Base-by-base conservation (phyloP, 2,113 vertebrate genomes). In the Leuciscus idus region DNA sequence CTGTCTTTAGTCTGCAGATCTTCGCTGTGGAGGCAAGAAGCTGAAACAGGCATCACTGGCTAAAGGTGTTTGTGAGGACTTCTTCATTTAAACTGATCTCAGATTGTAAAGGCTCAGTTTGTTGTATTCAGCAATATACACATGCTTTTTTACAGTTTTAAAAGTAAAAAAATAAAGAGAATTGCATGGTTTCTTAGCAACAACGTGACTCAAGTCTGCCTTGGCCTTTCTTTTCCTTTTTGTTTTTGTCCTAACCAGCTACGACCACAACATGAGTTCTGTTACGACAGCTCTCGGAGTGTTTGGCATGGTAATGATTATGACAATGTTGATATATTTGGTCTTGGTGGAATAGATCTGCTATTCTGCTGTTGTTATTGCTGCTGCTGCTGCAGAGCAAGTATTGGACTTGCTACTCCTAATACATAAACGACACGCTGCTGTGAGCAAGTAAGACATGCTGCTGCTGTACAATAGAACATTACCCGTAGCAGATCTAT, bases 1-100 rank as follows among this genome's bases (percentile, higher is more conserved):
- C 33, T 68, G 76, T 82, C 84, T 66, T 59, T 17, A 13, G 23
- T 66, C 39, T 85, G 1, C 43, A 50, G 46, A n/a, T 55, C 48
- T 72, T 30, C 30, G 28, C 48, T 46, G 36, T n/a, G 33, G 33
- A 59, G 39, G 13, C 28, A 50, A 66, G 62, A 66, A 68, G 28
- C 1, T 36, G 46, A 70, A 70, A 52, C n/a, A 9, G 80, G 46
- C 15, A 23, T 68, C 62, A 52, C 10, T 28, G 12, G 4, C 62
- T 70, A 15, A 52, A 48, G 50, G 36, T 46, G 36, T 28, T 26
- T 7, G 1, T 21, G 15, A 68, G 36, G 39, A 74, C 39, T 21
- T 70, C 0, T 70, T 72, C 17, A 10, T 39, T 23, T 73, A 72
- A 23, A 39, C 33, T 72, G 19, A 12, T 15, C 26, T 19, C 17